These are phyloP conservation scores for Latrodectus elegans DNA, from an alignment of 2,888 invertebrate genomes.

Conservation along the genomic window DNA sequence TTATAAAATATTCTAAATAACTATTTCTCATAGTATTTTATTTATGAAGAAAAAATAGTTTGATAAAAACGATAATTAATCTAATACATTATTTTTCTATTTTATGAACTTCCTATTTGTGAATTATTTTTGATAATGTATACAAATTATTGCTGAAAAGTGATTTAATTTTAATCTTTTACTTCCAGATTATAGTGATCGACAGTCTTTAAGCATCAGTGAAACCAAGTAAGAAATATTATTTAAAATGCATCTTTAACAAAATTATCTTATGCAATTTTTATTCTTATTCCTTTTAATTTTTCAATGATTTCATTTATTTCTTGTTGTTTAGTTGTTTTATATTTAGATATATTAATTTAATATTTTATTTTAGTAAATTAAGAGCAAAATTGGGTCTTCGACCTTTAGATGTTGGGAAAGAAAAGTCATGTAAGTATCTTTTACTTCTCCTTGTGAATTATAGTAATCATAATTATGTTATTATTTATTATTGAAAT, in stretches of 20 bases:
- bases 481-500: no score
- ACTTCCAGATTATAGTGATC: conserved; percentile 14
- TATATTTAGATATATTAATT: neutral
- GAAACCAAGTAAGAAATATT: conserved; percentile 32
- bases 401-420: conserved; percentile 86
- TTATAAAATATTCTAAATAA: no score
- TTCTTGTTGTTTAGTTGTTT: neutral
- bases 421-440: conserved; percentile 51
- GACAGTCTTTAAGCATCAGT: conserved; percentile 21
- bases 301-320: neutral
- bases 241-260: no score
- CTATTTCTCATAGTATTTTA: no score
- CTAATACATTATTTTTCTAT: no score
- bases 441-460: neutral
- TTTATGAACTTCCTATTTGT: no score
- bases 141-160: no score
- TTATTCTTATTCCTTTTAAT: neutral
- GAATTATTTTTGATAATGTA: no score
- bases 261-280: no score
- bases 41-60: no score
- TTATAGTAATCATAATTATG: no score
- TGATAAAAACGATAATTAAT: no score
- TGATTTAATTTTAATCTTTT: neutral
- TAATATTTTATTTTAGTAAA: conserved; percentile 81
- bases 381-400: conserved; percentile 93